Base-by-base conservation (phyloP, 2,113 vertebrate genomes). In the Aegithalos caudatus region DNA sequence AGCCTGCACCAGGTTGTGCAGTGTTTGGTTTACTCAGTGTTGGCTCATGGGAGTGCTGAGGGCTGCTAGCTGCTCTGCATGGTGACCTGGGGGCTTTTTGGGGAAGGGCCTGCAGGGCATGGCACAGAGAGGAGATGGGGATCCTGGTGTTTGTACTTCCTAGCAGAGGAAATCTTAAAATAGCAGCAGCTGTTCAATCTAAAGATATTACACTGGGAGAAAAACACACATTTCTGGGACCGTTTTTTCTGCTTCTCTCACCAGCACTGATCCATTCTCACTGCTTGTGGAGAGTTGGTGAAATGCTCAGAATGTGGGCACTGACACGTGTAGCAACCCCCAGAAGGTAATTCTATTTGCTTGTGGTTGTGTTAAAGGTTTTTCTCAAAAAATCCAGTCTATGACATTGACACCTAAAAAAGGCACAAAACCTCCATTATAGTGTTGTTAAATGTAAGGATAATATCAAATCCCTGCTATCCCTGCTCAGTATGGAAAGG, bases 51-150 rank as follows among this genome's bases (percentile, higher is more conserved):
- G 6, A 12, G 19, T 12, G 31, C 79, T 57, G 74, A 37, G 44
- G 37, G 45, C 37, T 70, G 23, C 60, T 1, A 7, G 33, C 38
- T 28, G 20, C 77, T 76, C n/a, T 38, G n/a, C 28, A 2, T 6
- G 24, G 56, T n/a, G 19, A 37, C 15, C 29, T 10, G 2, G 31
- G 37, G n/a, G 3, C 12, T 38, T 4, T 6, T 29, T 12, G 11
- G 56, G 64, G 37, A 57, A 29, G 2, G 10, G 40, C 19, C 38
- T 2, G 0, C 1, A 5, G 37, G 50, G n/a, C 40, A 20, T 11
- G 22, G 23, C 44, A 70, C 37, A n/a, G 25, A 73, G 17, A 6
- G 7, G 21, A 33, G 54, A 27, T 3, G 3, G 20, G 21, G 12
- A 86, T 31, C 37, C n/a, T n/a, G 28, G 9, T 45, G 28, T 61